Percentiles rank a stretch among this genome's conserved stretches.
phyloP scores from a whole-genome alignment of 2,888 invertebrate genomes.

The Hecatera dysodea region DNA sequence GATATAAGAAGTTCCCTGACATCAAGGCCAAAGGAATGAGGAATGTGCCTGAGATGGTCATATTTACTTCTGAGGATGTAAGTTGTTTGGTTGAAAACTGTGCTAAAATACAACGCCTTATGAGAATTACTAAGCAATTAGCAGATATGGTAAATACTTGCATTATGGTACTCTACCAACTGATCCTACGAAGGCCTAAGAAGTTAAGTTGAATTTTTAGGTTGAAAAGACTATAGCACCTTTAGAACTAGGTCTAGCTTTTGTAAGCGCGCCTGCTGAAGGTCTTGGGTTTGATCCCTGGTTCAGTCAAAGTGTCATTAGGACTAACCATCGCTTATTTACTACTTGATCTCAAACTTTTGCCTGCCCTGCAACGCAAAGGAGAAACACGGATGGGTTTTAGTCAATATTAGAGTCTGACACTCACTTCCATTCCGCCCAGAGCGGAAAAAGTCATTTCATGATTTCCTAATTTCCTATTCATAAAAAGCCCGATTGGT shows the following conservation, averaged over 20 bases:
- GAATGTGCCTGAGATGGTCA: conserved; percentile 91
- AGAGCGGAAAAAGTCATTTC: too few species aligned
- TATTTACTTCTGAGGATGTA: conserved; percentile 95
- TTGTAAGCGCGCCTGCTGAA: too few species aligned
- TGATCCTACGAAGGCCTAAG: neutral
- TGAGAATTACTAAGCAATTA: neutral
- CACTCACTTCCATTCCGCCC: too few species aligned
- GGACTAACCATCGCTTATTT: too few species aligned
- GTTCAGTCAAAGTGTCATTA: neutral
- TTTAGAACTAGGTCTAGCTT: neutral
- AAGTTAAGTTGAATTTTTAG: neutral
- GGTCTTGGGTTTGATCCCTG: neutral
- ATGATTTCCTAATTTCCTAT: too few species aligned
- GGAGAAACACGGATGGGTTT: too few species aligned
- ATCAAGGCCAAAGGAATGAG: conserved; percentile 93
- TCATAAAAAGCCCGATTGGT: too few species aligned
- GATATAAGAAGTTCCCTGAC: conserved; percentile 92
- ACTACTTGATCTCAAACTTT: too few species aligned
- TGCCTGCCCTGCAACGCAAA: too few species aligned
- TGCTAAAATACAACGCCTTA: neutral
- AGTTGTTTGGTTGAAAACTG: conserved; percentile 65
- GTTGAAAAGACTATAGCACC: neutral
- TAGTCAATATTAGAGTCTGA: too few species aligned
- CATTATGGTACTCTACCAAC: neutral
- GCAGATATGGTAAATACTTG: neutral